A percentile compares a stretch with the other conserved stretches of the same genome.
Conservation (phyloP, 1,140 invertebrate genomes). For the Diorhabda elongata region DNA sequence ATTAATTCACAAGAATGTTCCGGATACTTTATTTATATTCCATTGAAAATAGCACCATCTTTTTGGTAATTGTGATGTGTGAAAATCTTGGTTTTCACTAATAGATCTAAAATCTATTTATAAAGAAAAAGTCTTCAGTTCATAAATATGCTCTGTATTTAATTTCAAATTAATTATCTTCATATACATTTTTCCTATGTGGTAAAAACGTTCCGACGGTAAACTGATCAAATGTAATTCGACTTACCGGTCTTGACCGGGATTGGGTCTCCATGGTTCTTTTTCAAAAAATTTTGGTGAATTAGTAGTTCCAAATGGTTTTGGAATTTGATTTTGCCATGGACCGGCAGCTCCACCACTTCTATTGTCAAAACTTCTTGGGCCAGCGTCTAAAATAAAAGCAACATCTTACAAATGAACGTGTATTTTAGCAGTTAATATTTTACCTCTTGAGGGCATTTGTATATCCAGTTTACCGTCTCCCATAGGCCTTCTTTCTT, state of each 20-base stretch:
- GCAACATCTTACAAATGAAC: not conserved
- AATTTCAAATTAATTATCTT: constrained; percentile 3
- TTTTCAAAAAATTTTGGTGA: constrained; percentile 23
- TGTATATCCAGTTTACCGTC: constrained; percentile 30
- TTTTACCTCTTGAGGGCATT: constrained; percentile 11
- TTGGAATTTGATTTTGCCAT: constrained; percentile 12
- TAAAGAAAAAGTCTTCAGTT: constrained; percentile 14
- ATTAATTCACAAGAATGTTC: too few relatives aligned
- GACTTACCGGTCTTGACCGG: constrained; percentile 19
- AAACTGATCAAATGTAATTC: constrained; percentile 11
- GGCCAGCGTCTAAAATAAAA: constrained; percentile 8
- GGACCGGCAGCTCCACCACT: not conserved
- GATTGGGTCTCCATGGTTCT: constrained; percentile 22
- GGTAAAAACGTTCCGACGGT: constrained; percentile 13
- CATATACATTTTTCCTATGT: constrained; percentile 5
- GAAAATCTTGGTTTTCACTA: not conserved
- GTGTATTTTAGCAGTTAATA: too few relatives aligned
- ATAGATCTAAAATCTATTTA: not conserved
- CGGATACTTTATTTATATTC: not conserved
- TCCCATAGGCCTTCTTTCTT: constrained; percentile 27
- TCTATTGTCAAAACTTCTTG: constrained; percentile 11
- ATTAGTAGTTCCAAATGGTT: constrained; percentile 7
- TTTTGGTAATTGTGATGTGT: constrained; percentile 5
- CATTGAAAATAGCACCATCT: not conserved
- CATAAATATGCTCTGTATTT: constrained; percentile 2